phyloP scores from a whole-genome alignment of 1,140 invertebrate species.

The Lucilia sericata region DNA sequence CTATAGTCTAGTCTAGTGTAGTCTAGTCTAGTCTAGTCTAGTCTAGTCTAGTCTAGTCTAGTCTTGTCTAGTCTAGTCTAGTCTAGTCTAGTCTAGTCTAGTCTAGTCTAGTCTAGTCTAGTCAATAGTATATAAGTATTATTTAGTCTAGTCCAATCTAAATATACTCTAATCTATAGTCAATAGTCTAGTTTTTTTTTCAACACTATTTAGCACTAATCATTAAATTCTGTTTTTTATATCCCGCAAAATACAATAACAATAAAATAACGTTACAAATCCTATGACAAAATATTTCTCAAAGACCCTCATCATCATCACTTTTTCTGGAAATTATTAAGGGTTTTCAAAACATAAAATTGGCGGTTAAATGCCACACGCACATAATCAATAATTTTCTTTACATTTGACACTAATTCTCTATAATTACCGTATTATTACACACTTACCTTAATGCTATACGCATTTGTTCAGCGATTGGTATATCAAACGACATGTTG shows the following conservation, averaged over 20 bases:
- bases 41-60: no score
- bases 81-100: no score
- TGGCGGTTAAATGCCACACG: background rate
- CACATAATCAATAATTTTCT: background rate
- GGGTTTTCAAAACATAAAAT: background rate
- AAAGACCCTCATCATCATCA: background rate
- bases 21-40: no score
- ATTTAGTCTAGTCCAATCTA: no score
- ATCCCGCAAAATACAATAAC: no score
- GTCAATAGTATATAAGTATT: no score
- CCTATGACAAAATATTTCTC: background rate
- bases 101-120: no score
- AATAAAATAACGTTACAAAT: background rate
- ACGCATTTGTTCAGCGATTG: constrained; percentile 65
- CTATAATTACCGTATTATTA: background rate
- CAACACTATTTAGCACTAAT: background rate
- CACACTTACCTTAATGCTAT: constrained; percentile 62
- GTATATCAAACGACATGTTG: constrained; percentile 64
- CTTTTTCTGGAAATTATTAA: background rate
- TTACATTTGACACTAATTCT: background rate
- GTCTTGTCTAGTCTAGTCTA: no score
- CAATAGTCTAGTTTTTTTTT: background rate
- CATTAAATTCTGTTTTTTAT: no score
- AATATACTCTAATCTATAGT: background rate
- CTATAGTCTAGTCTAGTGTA: no score